Conservation (phyloP, 2,888 invertebrate species). For the Panzeria rudis region DNA sequence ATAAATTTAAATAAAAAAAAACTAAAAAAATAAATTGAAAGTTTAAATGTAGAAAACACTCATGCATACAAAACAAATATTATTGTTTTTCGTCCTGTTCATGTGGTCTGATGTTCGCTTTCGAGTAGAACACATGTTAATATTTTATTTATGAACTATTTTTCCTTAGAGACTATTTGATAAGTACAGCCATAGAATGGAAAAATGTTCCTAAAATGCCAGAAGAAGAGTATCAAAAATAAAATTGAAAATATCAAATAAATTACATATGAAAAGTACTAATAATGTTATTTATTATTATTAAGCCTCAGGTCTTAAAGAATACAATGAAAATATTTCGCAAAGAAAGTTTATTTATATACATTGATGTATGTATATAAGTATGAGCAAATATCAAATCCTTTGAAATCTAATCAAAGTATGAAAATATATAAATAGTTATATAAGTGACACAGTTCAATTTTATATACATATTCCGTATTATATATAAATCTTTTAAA, state of each 20-base stretch:
- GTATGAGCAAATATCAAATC: not conserved
- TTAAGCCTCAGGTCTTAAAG: conserved; percentile 10
- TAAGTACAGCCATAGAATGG: not conserved
- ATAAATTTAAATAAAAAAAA: no score
- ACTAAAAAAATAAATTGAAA: not conserved
- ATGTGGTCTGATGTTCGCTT: not conserved
- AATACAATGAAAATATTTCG: not conserved
- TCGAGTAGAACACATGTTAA: not conserved
- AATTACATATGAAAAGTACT: not conserved
- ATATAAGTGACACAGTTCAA: no score
- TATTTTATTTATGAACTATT: not conserved
- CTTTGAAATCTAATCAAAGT: not conserved
- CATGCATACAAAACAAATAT: not conserved
- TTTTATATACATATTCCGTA: no score
- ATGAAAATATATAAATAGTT: no score
- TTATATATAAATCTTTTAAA: no score
- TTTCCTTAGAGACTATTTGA: conserved; percentile 32
- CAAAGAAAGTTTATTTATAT: not conserved
- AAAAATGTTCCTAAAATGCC: not conserved
- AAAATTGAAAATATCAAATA: not conserved
- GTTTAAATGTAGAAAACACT: not conserved
- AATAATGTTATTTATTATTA: conserved; percentile 17
- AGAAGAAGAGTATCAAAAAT: not conserved
- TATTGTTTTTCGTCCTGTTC: not conserved
- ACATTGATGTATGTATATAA: not conserved